Evolutionary conservation across 2,113 vertebrate species (phyloP), one percentile per base, ranked within the genome.

Genomic region (Malurus cyaneus): DNA sequence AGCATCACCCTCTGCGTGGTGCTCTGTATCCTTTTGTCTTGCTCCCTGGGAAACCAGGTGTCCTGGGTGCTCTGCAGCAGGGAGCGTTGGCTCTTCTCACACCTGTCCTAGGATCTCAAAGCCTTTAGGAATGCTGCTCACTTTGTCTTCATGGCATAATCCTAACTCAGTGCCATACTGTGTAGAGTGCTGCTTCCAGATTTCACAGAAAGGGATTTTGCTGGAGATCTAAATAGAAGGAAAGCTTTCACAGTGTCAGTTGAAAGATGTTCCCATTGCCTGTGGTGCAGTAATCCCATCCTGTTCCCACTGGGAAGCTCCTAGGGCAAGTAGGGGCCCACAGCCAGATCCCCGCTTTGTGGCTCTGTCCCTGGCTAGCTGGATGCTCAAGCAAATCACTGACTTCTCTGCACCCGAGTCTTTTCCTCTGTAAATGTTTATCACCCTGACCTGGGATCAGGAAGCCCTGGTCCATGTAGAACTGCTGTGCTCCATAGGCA

Each of bases 21-120:
- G 52, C 96, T 99, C 66, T 98, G 99, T 99, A 99, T 99, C 99
- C 99, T 99, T 98, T 92, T 28, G 57, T 64, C 42, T 61, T 1
- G 3, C 31, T 74, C 19, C 34, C 26, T 7, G 6, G 59, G 36
- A 67, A 44, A 46, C 16, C 41, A 50, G 59, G 29, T 80, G 4
- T 39, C 20, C 2, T 39, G 21, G 5, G 1, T 32, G 17, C 41
- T 29, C 52, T 65, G 59, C 65, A 91, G 54, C 32, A 83, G 61
- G 34, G 23, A 70, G 25, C 3, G 0, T 4, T 12, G 52, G 46
- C 36, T 86, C 49, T 83, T 81, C 52, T 84, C 44, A 62, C 20
- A 46, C 36, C 46, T 0, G 0, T 36, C 39, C 39, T 36, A 49
- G 39, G 44, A 64, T 78, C 49, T 89, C 65, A 71, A 47, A 86